These are phyloP conservation scores for Actias luna DNA, from an alignment of 2,888 invertebrate genomes.

Conservation along the genomic window DNA sequence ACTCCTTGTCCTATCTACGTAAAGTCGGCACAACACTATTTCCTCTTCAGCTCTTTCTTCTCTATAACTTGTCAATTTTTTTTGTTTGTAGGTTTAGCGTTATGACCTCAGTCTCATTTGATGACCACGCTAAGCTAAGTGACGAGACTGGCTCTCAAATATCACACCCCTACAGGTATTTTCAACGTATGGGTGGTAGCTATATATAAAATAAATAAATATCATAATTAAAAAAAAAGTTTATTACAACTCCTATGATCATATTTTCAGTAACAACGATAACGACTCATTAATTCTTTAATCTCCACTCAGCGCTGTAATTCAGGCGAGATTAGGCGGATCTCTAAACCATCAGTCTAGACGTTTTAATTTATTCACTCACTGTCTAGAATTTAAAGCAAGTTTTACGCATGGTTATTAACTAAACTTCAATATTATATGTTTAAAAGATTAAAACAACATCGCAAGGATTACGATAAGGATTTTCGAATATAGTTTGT, in stretches of 20 bases:
- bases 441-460: background rate
- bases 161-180: no score
- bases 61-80: no score
- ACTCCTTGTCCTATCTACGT: no score
- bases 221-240: background rate
- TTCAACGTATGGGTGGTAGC: no score
- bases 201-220: no score
- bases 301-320: conserved; percentile 1
- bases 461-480: no score
- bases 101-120: no score
- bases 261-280: background rate
- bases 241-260: background rate
- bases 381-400: background rate
- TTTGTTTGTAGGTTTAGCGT: no score
- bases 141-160: no score
- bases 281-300: background rate
- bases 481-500: background rate
- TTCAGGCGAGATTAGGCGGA: conserved; percentile 2
- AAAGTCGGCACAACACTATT: no score
- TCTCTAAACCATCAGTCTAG: background rate
- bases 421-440: background rate
- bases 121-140: no score
- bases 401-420: background rate
- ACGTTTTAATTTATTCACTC: conserved; percentile 4
- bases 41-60: no score